Base-by-base conservation (phyloP, 2,113 vertebrate genomes). In the Potamarius usumacintae region DNA sequence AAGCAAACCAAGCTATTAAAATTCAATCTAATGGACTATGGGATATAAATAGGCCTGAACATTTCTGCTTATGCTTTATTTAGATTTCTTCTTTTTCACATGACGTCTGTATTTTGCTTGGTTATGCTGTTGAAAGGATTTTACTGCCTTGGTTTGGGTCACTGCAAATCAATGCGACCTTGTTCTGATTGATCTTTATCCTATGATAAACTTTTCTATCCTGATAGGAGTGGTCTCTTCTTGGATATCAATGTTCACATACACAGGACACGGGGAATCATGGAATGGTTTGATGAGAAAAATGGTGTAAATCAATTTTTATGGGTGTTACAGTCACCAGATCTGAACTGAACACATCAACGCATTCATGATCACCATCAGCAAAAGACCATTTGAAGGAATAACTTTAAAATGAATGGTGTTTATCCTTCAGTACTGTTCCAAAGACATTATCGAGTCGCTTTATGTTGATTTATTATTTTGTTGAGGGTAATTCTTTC, bases 81-180 rank as follows among this genome's bases (percentile, higher is more conserved):
- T 79, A 55, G 76, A 79, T 55, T 79, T 55, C n/a, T 27, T 55
- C 53, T 79, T 27, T 55, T 78, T 79, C 48, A 76, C 22, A 52
- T 77, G 22, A 25, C 20, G 20, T 77, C 34, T 48, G 48, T 17
- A 9, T 55, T 27, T 53, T 20, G 71, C 71, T 74, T 17, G 22
- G 72, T 25, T 50, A 48, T 22, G 42, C 72, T 48, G 42, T 50
- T 7, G 9, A 11, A 76, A 8, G 34, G 0, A 22, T 52, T 27
- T 27, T 67, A 67, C 25, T n/a, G 20, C 11, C 27, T 71, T 71
- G 67, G 67, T 71, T 71, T 34, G 12, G 12, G 5, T 71, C 12
- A 71, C 27, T 42, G 30, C 17, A 8, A 72, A 72, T 42, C 69
- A 18, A 22, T 74, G n/a, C 76, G 1, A 48, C 25, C n/a, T 79